Percentiles rank a stretch among this genome's conserved stretches.
phyloP scores from a whole-genome alignment of 2,797 vertebrate genomes.

The Margarornis squamiger region DNA sequence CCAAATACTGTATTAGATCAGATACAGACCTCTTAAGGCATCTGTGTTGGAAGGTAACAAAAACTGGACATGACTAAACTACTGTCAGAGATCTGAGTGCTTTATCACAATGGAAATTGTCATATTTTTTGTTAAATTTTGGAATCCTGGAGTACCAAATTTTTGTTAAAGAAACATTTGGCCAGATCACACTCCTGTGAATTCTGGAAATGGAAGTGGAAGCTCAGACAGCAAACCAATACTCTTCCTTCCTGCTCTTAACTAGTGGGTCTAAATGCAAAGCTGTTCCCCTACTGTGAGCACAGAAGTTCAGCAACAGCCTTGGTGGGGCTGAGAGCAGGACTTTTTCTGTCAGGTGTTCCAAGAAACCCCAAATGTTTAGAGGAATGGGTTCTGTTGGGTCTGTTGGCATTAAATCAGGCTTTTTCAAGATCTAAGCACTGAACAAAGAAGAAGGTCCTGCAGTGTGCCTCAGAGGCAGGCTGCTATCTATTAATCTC shows the following conservation, averaged over 20 bases:
- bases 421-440: neutral
- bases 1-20: conserved; percentile 1
- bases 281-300: neutral
- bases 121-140: neutral
- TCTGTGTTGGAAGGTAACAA: conserved; percentile 4
- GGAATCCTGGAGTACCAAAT: neutral
- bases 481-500: conserved; percentile 44
- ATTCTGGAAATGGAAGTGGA: neutral
- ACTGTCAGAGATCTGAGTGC: neutral
- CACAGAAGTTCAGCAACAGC: neutral
- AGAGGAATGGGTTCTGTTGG: neutral
- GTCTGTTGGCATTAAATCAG: conserved; percentile 29
- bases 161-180: neutral
- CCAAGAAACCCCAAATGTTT: neutral
- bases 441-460: neutral
- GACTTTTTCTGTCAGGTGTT: neutral
- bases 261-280: neutral
- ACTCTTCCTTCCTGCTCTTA: neutral
- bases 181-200: neutral
- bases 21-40: neutral
- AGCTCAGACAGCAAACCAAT: neutral
- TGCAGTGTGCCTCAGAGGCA: neutral
- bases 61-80: neutral
- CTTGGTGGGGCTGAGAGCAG: neutral
- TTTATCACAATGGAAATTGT: neutral